Evolutionary conservation across 2,113 vertebrate species (phyloP).

Genomic region (Lepidothrix coronata): DNA sequence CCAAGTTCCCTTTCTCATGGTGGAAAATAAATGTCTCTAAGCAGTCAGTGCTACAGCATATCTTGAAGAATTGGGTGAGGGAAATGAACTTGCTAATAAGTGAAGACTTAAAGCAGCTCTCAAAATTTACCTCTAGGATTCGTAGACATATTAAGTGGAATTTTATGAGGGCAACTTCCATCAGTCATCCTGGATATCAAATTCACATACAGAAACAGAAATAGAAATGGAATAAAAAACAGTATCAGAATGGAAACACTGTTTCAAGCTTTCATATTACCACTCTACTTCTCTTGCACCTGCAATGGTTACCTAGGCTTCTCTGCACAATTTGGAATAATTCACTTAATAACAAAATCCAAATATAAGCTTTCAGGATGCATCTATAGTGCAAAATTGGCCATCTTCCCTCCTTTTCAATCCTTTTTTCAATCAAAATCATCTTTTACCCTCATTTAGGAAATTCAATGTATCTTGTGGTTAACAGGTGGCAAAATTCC

Average conservation of each 20-base stretch:
- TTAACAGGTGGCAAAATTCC: neutral
- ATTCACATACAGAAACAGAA: neutral
- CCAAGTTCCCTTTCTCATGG: neutral
- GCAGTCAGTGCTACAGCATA: neutral
- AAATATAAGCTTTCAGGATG: neutral
- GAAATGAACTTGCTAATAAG: constrained; percentile 3
- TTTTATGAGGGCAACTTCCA: constrained; percentile 6
- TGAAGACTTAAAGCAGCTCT: constrained; percentile 8
- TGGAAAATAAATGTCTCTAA: neutral
- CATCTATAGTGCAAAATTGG: neutral
- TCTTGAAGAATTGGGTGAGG: neutral
- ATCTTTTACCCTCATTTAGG: neutral
- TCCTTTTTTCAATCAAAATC: neutral
- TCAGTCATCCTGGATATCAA: neutral
- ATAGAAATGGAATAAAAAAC: neutral
- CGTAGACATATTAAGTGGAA: neutral
- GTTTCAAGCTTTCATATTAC: neutral
- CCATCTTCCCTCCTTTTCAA: neutral
- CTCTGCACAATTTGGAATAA: neutral
- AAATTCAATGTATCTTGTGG: neutral
- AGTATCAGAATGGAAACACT: neutral
- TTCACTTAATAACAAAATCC: neutral
- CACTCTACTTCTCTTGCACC: neutral
- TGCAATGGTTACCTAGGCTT: neutral
- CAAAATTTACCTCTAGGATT: neutral